A percentile compares a stretch with the other conserved stretches of the same genome.
Conservation (phyloP, 92 coral and sea anemone genomes). For the Zoanthus gigantus region DNA sequence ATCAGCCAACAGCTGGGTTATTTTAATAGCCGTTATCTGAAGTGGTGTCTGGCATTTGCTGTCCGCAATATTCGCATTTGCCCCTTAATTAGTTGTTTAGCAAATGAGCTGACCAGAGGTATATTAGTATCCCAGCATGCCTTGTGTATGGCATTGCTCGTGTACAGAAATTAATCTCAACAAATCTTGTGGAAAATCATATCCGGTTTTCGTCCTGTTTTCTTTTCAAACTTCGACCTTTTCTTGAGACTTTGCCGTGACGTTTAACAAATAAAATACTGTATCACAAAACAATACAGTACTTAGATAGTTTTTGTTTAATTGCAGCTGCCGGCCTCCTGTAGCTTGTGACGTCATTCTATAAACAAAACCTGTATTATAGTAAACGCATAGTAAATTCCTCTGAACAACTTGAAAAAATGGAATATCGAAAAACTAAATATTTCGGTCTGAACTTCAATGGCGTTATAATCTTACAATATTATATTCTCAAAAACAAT, state of each 20-base stretch:
- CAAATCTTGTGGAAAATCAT: background rate
- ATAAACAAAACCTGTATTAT: conserved; percentile 23
- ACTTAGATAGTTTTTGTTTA: background rate
- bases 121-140: conserved; percentile 76
- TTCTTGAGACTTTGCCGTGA: background rate
- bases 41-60: conserved; percentile 81
- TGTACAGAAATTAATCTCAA: background rate
- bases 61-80: conserved; percentile 70
- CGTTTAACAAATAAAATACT: background rate
- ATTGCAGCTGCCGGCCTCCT: too few relatives aligned
- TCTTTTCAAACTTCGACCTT: background rate
- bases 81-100: conserved; percentile 44
- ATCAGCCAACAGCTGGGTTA: conserved; percentile 72
- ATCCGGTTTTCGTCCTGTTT: background rate
- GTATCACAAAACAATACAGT: background rate
- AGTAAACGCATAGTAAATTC: background rate
- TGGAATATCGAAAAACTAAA: background rate
- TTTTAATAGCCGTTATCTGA: conserved; percentile 67
- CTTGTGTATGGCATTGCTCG: conserved; percentile 61
- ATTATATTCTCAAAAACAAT: background rate
- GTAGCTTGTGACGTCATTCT: conserved; percentile 13
- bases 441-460: background rate
- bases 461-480: background rate
- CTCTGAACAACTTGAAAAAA: background rate
- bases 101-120: conserved; percentile 61